Evolutionary conservation across 2,797 vertebrate species (phyloP), one percentile per base, ranked within the genome.

Genomic region (Chromobotia macracanthus): DNA sequence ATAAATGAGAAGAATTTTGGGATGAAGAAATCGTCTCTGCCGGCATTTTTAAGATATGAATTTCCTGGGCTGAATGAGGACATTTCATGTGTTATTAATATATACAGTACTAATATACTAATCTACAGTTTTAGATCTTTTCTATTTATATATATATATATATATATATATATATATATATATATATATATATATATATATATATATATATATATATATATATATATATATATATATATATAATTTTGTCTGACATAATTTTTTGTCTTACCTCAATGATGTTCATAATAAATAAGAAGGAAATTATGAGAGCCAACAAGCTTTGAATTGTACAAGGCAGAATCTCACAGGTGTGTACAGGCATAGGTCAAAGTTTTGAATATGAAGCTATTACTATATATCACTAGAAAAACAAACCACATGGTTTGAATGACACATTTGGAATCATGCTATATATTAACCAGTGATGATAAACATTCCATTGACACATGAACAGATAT

Each of bases 211-310:
- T 46, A 46, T n/a, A 46, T 46, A 46, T 7, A 16, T 1, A 48
- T 38, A 38, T 5, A 38, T 38, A 7, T 38, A 38, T 38, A 38
- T 38, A 4, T 38, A 5, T 5, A 6, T 35, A 35, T 35, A 35
- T 35, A 4, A 5, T 38, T 0, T 38, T 38, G 8, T 38, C 5
- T 38, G 8, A 7, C 35, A 38, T 38, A 4, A 38, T 38, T 58
- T 25, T 6, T 28, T 51, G n/a, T 75, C 60, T 63, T 74, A 51
- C 72, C 44, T 64, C n/a, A 51, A 15, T 21, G 9, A 41, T 44
- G 56, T 31, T 41, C 8, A 3, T 38, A 38, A 38, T 38, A 19
- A 31, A 11, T 19, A 31, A 11, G 8, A 8, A 18, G 9, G 31
- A 70, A 9, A 60, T 16, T 13, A 15, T 12, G 13, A 38, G 61